phyloP scores from a whole-genome alignment of 1,140 invertebrate species.

The Sesamia nonagrioides region DNA sequence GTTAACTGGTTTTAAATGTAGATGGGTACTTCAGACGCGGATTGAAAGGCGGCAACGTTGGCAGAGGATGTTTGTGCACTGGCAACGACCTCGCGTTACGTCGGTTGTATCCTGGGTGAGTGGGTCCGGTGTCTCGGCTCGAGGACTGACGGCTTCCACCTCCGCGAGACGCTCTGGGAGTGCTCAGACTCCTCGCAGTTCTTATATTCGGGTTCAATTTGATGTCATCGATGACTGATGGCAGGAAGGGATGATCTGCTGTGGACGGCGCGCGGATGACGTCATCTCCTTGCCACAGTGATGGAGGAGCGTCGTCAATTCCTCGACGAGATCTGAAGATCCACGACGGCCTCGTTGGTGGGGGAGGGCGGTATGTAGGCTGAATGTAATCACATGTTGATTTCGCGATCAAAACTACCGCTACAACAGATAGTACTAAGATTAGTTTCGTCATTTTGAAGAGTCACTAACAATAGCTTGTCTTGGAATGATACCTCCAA shows the following conservation, averaged over 20 bases:
- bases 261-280: too few relatives aligned
- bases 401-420: conserved; percentile 56
- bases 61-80: background rate
- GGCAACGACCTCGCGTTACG: conserved; percentile 34
- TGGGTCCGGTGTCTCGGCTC: too few relatives aligned
- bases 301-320: too few relatives aligned
- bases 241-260: conserved; percentile 67
- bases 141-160: too few relatives aligned
- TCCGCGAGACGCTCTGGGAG: background rate
- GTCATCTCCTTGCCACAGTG: too few relatives aligned
- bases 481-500: too few relatives aligned
- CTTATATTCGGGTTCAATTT: too few relatives aligned
- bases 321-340: background rate
- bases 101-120: too few relatives aligned
- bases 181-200: too few relatives aligned
- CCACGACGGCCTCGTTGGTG: conserved; percentile 43
- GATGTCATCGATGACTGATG: too few relatives aligned
- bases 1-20: background rate
- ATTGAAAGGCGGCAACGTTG: conserved; percentile 32
- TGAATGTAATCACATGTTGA: conserved; percentile 58
- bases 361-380: conserved; percentile 61
- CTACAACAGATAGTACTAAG: too few relatives aligned
- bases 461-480: background rate
- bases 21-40: conserved; percentile 30
- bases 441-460: conserved; percentile 62